Evolutionary conservation across 1,140 invertebrate species (phyloP), one percentile per base, ranked within the genome.

Genomic region (Thereuonema tuberculata): DNA sequence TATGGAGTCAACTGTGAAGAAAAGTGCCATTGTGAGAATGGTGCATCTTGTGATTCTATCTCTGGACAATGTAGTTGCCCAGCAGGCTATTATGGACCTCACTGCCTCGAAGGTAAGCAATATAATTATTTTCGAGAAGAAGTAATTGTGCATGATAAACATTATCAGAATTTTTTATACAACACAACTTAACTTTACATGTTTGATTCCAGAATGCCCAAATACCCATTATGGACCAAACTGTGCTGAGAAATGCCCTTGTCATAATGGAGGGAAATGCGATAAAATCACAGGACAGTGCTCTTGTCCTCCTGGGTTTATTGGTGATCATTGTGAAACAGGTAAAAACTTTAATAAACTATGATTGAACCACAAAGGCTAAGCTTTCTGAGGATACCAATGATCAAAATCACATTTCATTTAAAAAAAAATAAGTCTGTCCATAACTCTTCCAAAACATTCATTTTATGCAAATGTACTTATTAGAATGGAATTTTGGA

Each of bases 1-100:
- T 59, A 55, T 43, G 58, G 58, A 23, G 21, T 12, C 23, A 28
- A 52, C 17, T 59, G 58, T 47, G 27, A 53, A 20, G n/a, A 14
- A 23, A 21, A 5, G 2, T 66, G 64, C 47, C 47, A 54, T 21
- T 66, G 64, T 60, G 29, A 31, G 17, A 65, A 63, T 49, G 58
- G 55, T 17, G 58, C 50, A 12, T 3, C 2, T 53, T 59, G 58
- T 77, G 86, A 49, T 77, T 82, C 21, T 85, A 83, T 70, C 87
- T 91, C 74, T 88, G 37, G 89, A 20, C 79, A 84, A 63, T 93
- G 90, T 71, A 78, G 82, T 63, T 93, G 89, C 68, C 73, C 79
- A 62, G 74, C 82, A 28, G 88, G 88, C 21, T 89, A 84, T 81
- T 87, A 82, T 65, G 91, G 91, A 20, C 78, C 79, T 2, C 78